Percentiles rank a stretch among this genome's conserved stretches.
These are phyloP conservation scores for Lithophane socia DNA, from an alignment of 2,888 invertebrate species.

Conservation along the genomic window DNA sequence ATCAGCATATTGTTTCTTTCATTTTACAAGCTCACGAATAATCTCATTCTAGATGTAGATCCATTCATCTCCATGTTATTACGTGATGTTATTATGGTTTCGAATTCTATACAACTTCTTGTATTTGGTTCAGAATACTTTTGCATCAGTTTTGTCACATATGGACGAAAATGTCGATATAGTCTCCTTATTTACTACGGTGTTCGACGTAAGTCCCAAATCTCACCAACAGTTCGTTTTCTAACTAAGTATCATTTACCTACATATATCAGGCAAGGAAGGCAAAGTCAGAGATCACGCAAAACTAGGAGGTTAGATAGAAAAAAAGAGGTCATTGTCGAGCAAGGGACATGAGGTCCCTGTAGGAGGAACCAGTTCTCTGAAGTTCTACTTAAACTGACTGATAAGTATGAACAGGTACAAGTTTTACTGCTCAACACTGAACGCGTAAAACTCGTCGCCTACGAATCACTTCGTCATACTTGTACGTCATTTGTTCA, in stretches of 20 bases:
- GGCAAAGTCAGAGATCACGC: background rate
- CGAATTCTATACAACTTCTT: background rate
- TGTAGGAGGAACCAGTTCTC: background rate
- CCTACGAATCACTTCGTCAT: slow-evolving; percentile 62
- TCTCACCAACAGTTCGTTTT: background rate
- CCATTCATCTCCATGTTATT: no score
- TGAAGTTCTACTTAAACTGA: background rate
- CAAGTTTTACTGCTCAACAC: slow-evolving; percentile 22
- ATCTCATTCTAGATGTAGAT: no score
- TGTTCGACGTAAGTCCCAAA: no score
- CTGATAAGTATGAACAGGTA: background rate
- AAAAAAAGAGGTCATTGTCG: background rate
- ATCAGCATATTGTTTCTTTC: no score
- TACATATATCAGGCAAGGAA: no score
- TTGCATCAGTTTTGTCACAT: background rate
- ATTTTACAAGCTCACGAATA: no score
- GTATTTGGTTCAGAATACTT: background rate
- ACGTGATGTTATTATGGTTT: no score
- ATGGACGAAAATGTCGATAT: background rate
- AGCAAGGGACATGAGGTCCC: no score
- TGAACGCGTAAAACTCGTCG: slow-evolving; percentile 47
- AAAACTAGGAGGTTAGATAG: background rate
- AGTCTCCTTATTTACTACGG: background rate
- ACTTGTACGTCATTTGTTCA: slow-evolving; percentile 60
- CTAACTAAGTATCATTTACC: background rate